Evolutionary conservation across 2,797 vertebrate species (phyloP).

Genomic region (Lophius americanus): DNA sequence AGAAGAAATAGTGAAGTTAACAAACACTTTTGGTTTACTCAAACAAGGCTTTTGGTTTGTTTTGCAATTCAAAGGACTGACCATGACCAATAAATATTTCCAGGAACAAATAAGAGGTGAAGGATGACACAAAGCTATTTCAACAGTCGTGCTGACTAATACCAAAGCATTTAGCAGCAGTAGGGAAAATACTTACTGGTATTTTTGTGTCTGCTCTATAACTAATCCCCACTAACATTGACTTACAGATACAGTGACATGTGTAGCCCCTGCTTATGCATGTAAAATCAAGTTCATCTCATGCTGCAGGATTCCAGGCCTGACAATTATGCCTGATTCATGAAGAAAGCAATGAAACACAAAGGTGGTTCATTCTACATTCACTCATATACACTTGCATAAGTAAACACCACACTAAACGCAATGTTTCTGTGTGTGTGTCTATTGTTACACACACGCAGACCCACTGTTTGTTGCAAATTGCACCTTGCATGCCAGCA

Average conservation of each 20-base stretch:
- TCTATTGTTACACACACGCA: conserved; percentile 7
- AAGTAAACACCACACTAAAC: not conserved
- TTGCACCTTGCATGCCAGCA: conserved; percentile 53
- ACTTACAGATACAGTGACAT: conserved; percentile 18
- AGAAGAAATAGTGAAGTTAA: no score
- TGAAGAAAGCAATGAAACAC: conserved; percentile 14
- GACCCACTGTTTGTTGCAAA: conserved; percentile 25
- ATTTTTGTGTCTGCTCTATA: not conserved
- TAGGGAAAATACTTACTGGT: not conserved
- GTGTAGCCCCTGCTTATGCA: conserved; percentile 9
- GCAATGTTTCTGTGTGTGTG: no score
- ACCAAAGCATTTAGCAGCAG: conserved; percentile 9
- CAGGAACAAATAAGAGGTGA: not conserved
- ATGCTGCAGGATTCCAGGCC: not conserved
- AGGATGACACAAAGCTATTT: not conserved
- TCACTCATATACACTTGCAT: not conserved
- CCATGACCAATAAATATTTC: conserved; percentile 1
- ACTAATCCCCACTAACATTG: conserved; percentile 22
- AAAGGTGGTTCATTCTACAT: conserved; percentile 5
- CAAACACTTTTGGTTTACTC: no score
- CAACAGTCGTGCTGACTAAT: conserved; percentile 5
- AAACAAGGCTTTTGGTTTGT: not conserved
- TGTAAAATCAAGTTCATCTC: conserved; percentile 6
- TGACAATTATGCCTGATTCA: conserved; percentile 18
- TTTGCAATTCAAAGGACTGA: not conserved